A percentile compares a stretch with the other conserved stretches of the same genome.
Conservation (phyloP, 2,888 invertebrate genomes). For the Dermolepida albohirtum region DNA sequence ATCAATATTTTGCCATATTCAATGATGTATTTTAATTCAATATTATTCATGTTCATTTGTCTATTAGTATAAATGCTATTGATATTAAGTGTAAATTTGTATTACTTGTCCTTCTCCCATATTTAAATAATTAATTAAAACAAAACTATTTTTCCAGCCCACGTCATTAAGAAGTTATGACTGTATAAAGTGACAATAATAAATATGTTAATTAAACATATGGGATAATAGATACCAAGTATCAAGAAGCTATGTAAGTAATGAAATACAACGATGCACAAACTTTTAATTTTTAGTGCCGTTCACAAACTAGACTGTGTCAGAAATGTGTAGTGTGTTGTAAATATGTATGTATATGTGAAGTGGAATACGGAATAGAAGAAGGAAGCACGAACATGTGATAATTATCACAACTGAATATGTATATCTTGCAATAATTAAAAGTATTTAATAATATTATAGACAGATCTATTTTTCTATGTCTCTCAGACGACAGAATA, state of each 20-base stretch:
- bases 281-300: slow-evolving; percentile 27
- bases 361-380: slow-evolving; percentile 11
- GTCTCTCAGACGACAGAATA: neutral
- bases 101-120: slow-evolving; percentile 2
- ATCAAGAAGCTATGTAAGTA: slow-evolving; percentile 26
- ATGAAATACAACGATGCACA: slow-evolving; percentile 18
- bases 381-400: slow-evolving; percentile 28
- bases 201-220: slow-evolving; percentile 29
- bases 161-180: slow-evolving; percentile 29
- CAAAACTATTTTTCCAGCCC: slow-evolving; percentile 37
- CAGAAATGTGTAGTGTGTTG: slow-evolving; percentile 19
- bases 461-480: slow-evolving; percentile 20
- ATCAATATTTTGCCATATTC: too few species aligned
- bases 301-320: slow-evolving; percentile 10
- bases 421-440: slow-evolving; percentile 6
- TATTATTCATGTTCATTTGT: too few species aligned
- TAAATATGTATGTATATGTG: slow-evolving; percentile 19
- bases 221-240: slow-evolving; percentile 36
- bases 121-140: slow-evolving; percentile 5
- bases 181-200: slow-evolving; percentile 11
- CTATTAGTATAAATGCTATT: too few species aligned
- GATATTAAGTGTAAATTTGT: neutral
- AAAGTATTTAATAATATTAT: slow-evolving; percentile 3
- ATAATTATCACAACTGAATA: slow-evolving; percentile 25
- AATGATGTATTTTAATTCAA: too few species aligned